Evolutionary conservation across 23 tunicate species (phyloP).

Genomic region (Corella eumyota): DNA sequence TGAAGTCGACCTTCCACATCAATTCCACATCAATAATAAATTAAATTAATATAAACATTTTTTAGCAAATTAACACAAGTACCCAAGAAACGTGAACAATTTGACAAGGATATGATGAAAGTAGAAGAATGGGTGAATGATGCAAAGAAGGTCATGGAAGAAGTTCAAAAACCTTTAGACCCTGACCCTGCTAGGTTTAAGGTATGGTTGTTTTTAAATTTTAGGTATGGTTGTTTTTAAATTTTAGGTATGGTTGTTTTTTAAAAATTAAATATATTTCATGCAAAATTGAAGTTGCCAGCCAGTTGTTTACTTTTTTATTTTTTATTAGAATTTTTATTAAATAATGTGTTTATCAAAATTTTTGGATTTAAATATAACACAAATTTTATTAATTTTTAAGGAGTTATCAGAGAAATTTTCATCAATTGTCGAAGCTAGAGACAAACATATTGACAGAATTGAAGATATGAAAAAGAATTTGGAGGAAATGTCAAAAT

Average conservation of each 20-base stretch:
- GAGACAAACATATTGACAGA: constrained; percentile 38
- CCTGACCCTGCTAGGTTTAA: constrained; percentile 37
- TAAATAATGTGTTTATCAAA: neutral
- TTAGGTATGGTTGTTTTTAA: neutral
- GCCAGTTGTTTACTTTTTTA: too few species aligned
- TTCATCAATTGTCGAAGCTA: constrained; percentile 10
- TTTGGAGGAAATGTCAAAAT: constrained; percentile 15
- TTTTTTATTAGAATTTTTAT: too few species aligned
- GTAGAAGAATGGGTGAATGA: constrained; percentile 54
- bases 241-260: neutral
- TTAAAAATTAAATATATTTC: neutral
- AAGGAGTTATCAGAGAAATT: constrained; percentile 31
- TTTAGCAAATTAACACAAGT: constrained; percentile 67
- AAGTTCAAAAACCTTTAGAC: constrained; percentile 64
- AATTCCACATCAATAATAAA: too few species aligned
- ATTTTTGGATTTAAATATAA: too few species aligned
- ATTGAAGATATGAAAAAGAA: constrained; percentile 59
- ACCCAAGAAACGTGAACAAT: constrained; percentile 44
- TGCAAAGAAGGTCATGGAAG: constrained; percentile 50
- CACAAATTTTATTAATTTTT: too few species aligned
- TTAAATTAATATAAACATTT: too few species aligned
- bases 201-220: too few species aligned
- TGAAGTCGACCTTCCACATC: too few species aligned
- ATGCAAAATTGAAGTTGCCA: too few species aligned
- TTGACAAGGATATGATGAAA: constrained; percentile 11